A percentile compares a stretch with the other conserved stretches of the same genome.
These are phyloP conservation scores for Picus viridis DNA, from an alignment of 2,797 vertebrate species.

Conservation along the genomic window DNA sequence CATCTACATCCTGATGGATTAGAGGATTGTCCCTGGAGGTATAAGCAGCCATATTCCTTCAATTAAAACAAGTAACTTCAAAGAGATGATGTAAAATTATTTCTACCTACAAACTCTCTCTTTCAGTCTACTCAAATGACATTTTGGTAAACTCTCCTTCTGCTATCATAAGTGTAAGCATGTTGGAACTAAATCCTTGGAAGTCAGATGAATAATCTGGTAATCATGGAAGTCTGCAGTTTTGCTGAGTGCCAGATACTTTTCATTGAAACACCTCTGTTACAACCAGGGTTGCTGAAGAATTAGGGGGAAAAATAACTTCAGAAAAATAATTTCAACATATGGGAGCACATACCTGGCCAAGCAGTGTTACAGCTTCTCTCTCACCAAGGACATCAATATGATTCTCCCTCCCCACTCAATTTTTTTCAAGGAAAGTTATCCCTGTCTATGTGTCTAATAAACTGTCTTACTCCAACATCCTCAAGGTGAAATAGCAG, in stretches of 20 bases:
- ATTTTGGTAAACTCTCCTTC: neutral
- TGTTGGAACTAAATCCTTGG: neutral
- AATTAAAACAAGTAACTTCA: neutral
- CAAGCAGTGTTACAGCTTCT: neutral
- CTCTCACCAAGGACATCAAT: neutral
- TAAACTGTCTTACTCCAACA: neutral
- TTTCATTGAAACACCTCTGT: constrained; percentile 1
- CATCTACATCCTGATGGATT: neutral
- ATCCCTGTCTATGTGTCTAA: neutral
- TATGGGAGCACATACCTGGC: neutral
- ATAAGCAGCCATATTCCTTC: neutral
- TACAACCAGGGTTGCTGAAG: neutral
- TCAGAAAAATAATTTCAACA: neutral
- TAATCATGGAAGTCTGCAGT: neutral
- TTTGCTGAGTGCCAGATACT: neutral
- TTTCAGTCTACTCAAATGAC: neutral
- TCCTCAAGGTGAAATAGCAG: neutral
- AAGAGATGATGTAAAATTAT: neutral
- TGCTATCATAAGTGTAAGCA: neutral
- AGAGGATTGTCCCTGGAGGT: neutral
- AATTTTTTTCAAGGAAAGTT: neutral
- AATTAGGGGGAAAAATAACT: neutral
- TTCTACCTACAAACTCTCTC: neutral
- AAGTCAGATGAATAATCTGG: neutral
- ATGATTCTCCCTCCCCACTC: neutral